Percentiles rank a stretch among this genome's conserved stretches.
These are phyloP conservation scores for Gyrodactylus salaris DNA, from an alignment of 1,140 invertebrate genomes.

Conservation along the genomic window DNA sequence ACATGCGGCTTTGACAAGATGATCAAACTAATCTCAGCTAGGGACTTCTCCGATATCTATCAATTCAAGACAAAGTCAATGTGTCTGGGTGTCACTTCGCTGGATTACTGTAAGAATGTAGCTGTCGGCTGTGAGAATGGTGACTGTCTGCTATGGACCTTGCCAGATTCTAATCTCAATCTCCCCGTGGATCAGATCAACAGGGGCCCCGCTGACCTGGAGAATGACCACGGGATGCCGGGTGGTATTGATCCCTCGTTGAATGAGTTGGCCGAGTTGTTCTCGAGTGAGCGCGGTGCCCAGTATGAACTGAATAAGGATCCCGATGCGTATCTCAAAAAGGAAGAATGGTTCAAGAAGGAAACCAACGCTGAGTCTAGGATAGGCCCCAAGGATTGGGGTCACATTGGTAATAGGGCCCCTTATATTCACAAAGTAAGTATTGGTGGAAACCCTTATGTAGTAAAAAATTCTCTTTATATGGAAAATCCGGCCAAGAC, in stretches of 20 bases:
- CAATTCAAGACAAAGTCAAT: neutral
- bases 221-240: neutral
- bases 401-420: neutral
- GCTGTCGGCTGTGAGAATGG: neutral
- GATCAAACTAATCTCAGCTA: neutral
- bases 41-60: neutral
- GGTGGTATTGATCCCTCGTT: neutral
- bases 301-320: neutral
- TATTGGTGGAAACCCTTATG: no score
- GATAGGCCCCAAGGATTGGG: neutral
- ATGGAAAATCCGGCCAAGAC: no score
- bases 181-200: neutral
- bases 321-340: neutral
- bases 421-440: neutral
- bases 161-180: neutral
- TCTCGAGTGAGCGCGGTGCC: neutral
- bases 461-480: no score
- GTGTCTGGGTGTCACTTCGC: neutral
- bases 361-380: neutral
- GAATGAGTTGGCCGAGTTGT: neutral
- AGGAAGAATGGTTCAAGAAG: neutral
- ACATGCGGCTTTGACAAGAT: neutral
- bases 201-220: neutral
- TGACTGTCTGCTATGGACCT: neutral
- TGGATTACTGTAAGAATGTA: neutral